Percentiles rank a stretch among this genome's conserved stretches.
phyloP scores from a whole-genome alignment of 2,888 invertebrate genomes.

The Drosophila neonasuta region DNA sequence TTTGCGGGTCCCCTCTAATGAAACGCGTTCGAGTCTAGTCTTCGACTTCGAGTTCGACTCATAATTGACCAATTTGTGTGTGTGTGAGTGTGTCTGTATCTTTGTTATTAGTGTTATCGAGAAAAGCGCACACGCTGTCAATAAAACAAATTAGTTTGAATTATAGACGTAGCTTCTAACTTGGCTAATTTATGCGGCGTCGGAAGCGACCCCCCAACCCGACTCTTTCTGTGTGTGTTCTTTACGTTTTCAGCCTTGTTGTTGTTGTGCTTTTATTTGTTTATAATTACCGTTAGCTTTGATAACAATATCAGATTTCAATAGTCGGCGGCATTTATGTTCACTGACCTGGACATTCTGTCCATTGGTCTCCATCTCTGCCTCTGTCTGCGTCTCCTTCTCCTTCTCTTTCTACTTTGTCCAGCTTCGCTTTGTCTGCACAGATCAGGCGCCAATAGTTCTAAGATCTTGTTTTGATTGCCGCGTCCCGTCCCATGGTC shows the following conservation, averaged over 20 bases:
- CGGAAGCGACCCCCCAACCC: constrained; percentile 55
- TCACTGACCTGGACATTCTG: constrained; percentile 75
- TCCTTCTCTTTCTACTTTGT: not conserved
- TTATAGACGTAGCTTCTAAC: constrained; percentile 72
- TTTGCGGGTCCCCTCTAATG: constrained; percentile 64
- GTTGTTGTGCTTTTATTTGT: constrained; percentile 74
- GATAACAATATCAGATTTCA: constrained; percentile 79
- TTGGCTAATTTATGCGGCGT: constrained; percentile 73
- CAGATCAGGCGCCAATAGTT: constrained; percentile 80
- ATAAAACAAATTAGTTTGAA: constrained; percentile 79
- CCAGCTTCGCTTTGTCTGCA: constrained; percentile 37
- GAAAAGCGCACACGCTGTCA: constrained; percentile 74
- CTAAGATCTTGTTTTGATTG: constrained; percentile 80
- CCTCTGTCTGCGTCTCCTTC: constrained; percentile 8
- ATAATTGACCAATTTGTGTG: constrained; percentile 76
- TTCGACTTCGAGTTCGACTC: constrained; percentile 20
- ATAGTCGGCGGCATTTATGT: constrained; percentile 70
- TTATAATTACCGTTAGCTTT: constrained; percentile 79
- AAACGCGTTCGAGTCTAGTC: constrained; percentile 61
- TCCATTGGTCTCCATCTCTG: constrained; percentile 33
- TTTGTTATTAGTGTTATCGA: constrained; percentile 34
- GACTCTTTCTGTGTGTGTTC: constrained; percentile 38
- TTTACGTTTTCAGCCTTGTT: constrained; percentile 40
- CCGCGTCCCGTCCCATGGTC: constrained; percentile 45
- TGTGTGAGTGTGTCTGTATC: constrained; percentile 32